Evolutionary conservation across 2,888 invertebrate genomes (phyloP).

Genomic region (Cryptus armator): DNA sequence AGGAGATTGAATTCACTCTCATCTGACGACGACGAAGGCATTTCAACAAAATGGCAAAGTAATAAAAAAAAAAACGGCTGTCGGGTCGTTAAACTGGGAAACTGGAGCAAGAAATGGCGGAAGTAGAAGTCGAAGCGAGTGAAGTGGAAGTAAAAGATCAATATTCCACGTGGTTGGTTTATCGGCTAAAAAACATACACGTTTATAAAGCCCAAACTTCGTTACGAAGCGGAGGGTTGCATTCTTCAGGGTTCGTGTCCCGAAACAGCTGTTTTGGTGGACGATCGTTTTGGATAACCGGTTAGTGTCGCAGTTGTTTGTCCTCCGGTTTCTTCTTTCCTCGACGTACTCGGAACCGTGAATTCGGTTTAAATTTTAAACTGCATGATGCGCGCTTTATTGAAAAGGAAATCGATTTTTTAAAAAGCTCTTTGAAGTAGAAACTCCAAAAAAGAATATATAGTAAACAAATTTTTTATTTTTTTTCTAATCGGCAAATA

Average conservation of each 20-base stretch:
- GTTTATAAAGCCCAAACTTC: background rate
- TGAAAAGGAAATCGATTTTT: background rate
- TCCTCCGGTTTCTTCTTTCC: constrained; percentile 25
- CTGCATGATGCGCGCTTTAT: background rate
- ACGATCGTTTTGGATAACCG: constrained; percentile 49
- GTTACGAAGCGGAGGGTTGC: background rate
- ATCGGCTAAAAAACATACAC: background rate
- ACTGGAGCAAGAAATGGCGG: background rate
- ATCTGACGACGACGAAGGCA: background rate
- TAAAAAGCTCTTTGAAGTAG: background rate
- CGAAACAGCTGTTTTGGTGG: constrained; percentile 51
- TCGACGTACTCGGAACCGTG: constrained; percentile 17
- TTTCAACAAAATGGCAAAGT: background rate
- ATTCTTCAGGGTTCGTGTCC: constrained; percentile 2
- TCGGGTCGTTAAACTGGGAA: background rate
- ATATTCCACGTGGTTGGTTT: background rate
- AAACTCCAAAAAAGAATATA: background rate
- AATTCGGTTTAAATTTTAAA: constrained; percentile 1
- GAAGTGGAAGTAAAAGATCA: background rate
- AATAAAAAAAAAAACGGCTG: background rate
- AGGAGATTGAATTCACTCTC: constrained; percentile 29
- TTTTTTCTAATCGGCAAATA: too few species aligned
- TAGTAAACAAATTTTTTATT: too few species aligned
- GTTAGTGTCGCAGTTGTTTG: constrained; percentile 38
- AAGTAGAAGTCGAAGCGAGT: background rate